These are phyloP conservation scores for Indicator maculatus DNA, from an alignment of 2,113 vertebrate species.

Conservation along the genomic window DNA sequence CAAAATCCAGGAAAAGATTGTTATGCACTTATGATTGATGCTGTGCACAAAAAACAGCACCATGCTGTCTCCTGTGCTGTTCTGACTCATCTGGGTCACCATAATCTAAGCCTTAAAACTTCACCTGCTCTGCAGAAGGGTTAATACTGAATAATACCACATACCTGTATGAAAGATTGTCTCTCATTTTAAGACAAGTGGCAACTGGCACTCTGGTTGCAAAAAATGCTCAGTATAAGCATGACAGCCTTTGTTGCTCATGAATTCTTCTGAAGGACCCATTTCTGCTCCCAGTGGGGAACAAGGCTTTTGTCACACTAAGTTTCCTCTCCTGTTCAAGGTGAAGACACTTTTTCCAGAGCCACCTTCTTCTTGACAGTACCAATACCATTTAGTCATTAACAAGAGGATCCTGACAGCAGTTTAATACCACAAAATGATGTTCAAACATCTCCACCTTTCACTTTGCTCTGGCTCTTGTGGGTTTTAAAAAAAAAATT, in stretches of 20 bases:
- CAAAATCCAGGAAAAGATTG: background rate
- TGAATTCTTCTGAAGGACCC: background rate
- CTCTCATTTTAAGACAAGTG: background rate
- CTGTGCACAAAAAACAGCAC: background rate
- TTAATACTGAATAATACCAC: background rate
- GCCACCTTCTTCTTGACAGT: background rate
- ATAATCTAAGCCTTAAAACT: background rate
- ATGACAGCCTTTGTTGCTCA: background rate
- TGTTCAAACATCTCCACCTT: background rate
- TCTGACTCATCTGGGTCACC: background rate
- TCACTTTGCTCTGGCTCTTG: background rate
- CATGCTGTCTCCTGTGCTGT: background rate
- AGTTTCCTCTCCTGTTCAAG: constrained; percentile 25
- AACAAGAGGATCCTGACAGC: constrained; percentile 27
- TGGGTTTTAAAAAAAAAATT: too few species aligned
- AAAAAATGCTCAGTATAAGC: background rate
- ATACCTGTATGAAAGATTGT: background rate
- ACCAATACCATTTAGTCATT: constrained; percentile 9
- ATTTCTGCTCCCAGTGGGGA: background rate
- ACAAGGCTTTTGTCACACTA: background rate
- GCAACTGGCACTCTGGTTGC: background rate
- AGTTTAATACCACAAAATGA: background rate
- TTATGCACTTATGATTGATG: background rate
- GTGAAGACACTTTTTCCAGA: background rate
- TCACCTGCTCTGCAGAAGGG: background rate